Conservation (phyloP, 2,113 vertebrate genomes). For the Nerophis lumbriciformis region DNA sequence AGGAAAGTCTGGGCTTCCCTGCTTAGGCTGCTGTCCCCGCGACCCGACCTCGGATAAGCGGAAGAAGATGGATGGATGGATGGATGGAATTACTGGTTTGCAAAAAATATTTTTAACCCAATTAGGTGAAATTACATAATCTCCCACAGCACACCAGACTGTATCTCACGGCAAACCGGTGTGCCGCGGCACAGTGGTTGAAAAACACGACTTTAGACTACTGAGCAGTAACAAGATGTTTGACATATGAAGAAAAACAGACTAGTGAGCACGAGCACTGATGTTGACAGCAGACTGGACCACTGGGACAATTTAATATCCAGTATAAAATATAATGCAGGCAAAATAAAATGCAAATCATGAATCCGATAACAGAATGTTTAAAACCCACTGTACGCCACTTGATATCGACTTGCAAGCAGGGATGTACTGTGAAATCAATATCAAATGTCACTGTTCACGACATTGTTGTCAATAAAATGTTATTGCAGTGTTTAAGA, state of each 20-base stretch:
- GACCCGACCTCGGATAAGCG: no score
- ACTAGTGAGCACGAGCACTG: neutral
- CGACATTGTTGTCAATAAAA: neutral
- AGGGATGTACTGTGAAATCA: neutral
- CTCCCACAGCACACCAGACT: no score
- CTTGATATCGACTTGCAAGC: neutral
- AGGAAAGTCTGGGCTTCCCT: no score
- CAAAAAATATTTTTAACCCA: no score
- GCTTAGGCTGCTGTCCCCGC: no score
- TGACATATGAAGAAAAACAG: neutral
- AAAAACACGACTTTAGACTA: neutral
- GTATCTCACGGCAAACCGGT: no score
- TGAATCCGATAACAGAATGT: neutral
- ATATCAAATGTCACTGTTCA: neutral
- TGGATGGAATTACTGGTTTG: no score
- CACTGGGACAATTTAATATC: neutral
- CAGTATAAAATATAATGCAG: neutral
- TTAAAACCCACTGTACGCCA: neutral
- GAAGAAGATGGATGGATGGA: no score
- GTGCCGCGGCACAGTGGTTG: no score
- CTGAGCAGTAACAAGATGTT: conserved; percentile 8
- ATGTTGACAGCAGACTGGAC: neutral
- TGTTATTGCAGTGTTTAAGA: neutral
- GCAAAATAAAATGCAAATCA: neutral
- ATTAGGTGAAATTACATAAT: no score